phyloP scores from a whole-genome alignment of 2,113 vertebrate species.

The Actinemys pallida region DNA sequence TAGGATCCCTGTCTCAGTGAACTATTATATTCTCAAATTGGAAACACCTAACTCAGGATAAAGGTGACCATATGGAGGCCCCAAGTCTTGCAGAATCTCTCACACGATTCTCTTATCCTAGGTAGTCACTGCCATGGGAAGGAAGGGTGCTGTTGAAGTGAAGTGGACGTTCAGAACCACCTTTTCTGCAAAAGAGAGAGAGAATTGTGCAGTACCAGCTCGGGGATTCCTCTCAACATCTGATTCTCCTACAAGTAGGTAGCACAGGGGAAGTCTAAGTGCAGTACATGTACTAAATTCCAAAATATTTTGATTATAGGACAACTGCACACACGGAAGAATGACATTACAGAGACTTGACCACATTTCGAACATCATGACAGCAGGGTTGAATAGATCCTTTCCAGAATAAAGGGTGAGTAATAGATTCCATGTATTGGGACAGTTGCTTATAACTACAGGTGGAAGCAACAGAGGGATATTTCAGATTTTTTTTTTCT shows the following conservation, averaged over 20 bases:
- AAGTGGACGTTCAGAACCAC: background rate
- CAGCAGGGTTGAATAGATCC: background rate
- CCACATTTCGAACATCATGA: background rate
- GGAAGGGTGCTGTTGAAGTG: background rate
- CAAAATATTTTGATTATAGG: background rate
- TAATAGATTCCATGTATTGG: background rate
- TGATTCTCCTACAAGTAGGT: background rate
- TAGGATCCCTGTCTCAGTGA: background rate
- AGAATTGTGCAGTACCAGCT: background rate
- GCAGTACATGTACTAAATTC: background rate
- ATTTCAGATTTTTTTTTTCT: background rate
- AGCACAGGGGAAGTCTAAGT: background rate
- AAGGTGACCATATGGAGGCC: background rate
- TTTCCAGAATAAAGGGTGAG: background rate
- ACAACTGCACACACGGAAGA: background rate
- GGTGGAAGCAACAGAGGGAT: background rate
- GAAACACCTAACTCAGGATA: background rate
- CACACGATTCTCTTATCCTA: background rate
- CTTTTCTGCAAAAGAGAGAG: background rate
- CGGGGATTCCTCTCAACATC: background rate
- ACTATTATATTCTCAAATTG: background rate
- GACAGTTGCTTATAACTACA: background rate
- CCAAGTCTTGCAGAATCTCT: background rate
- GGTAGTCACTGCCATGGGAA: background rate
- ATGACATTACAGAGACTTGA: background rate